Percentiles rank a stretch among this genome's conserved stretches.
phyloP scores from a whole-genome alignment of 2,113 vertebrate species.

The Neodontobutis hainanensis region DNA sequence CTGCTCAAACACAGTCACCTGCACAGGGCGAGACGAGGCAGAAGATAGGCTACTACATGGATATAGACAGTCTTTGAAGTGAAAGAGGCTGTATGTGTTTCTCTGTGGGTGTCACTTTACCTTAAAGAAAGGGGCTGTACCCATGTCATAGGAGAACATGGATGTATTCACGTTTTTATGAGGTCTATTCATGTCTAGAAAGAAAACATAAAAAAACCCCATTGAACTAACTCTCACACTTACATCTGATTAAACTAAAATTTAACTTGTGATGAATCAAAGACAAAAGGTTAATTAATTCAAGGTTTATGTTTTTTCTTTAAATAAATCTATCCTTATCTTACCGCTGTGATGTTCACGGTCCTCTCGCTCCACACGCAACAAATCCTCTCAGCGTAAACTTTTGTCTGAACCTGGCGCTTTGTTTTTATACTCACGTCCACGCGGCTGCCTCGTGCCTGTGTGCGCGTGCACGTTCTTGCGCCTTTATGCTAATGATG shows the following conservation, averaged over 20 bases:
- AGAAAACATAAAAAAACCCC: neutral
- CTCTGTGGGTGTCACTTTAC: constrained; percentile 38
- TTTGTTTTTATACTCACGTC: constrained; percentile 65
- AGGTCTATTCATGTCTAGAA: constrained; percentile 59
- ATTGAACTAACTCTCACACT: neutral
- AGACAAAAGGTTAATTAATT: no score
- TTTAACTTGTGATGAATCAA: no score
- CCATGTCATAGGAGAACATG: constrained; percentile 53
- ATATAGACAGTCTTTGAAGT: neutral
- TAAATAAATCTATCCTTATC: neutral
- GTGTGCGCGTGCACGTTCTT: constrained; percentile 23
- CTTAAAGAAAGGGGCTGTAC: constrained; percentile 69
- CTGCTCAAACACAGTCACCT: constrained; percentile 73
- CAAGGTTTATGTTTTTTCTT: no score
- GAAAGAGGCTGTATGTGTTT: constrained; percentile 10
- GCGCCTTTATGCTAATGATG: neutral
- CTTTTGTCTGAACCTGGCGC: constrained; percentile 57
- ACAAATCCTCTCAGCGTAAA: constrained; percentile 49
- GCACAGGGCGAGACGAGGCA: constrained; percentile 1
- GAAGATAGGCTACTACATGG: neutral
- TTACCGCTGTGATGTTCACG: constrained; percentile 56
- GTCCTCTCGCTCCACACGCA: constrained; percentile 12
- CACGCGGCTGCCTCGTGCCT: constrained; percentile 23
- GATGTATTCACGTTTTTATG: constrained; percentile 49
- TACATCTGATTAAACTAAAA: no score